Base-by-base conservation (phyloP, 1,140 invertebrate genomes). In the Venustaconcha ellipsiformis region DNA sequence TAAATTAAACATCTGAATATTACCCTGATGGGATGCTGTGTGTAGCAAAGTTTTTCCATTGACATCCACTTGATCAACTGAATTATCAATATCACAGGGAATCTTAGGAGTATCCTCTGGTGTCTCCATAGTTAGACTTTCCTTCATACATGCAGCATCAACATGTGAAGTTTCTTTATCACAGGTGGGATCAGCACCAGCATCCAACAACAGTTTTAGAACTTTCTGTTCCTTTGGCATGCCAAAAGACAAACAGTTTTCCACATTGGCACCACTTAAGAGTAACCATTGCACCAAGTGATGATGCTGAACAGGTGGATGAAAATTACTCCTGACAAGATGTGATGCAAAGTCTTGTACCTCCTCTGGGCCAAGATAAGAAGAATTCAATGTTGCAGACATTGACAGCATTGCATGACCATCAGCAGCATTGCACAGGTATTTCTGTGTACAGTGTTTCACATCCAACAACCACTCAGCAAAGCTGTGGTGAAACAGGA, bases 381-480 rank as follows among this genome's bases (percentile, higher is more conserved):
- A 71, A 1, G 92, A 93, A 55, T 91, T 91, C 1, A 94, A 87
- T 4, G 95, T 94, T 80, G 96, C 95, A 84, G 95, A 93, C 92
- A 96, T 94, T 13, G 96, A 95, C 30, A 98, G 92, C 91, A 96
- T 95, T 4, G 94, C 94, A 87, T 98, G 96, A 1, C 96, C 96
- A 84, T 96, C 95, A 58, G 93, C 91, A 1, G 95, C 94, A 75
- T 94, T 94, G 87, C 96, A 98, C 62, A 98, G 91, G 88, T 96
- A 99, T 83, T 96, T 96, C 80, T 96, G 95, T 91, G 97, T 98
- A 87, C 96, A 98, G 84, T 98, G 96, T 90, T 99, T 99, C 0
- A 98, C 96, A 90, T 99, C 97, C 30, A 96, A 90, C 62, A 99
- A 89, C 97, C 97, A 99, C 84, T 96, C 95, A 14, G 96, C 94